Conservation (phyloP, 2,113 vertebrate species). For the Urocolius indicus region DNA sequence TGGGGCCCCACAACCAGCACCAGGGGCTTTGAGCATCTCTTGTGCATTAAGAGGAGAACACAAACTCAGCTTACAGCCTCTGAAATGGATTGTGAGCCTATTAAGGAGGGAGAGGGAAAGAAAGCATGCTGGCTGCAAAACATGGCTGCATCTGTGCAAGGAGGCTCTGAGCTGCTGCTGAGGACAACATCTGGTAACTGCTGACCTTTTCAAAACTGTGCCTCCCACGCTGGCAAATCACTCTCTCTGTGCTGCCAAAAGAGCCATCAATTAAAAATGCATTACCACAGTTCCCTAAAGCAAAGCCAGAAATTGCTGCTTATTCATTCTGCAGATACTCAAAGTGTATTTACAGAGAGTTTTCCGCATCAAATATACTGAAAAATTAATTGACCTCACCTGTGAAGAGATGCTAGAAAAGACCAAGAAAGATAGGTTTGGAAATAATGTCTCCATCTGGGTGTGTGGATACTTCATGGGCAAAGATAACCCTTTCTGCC, state of each 20-base stretch:
- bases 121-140: not conserved
- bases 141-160: not conserved
- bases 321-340: not conserved
- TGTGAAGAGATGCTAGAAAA: not conserved
- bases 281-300: not conserved
- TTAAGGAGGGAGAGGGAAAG: no score
- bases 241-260: not conserved
- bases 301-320: not conserved
- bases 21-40: not conserved
- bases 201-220: constrained; percentile 10
- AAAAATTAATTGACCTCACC: constrained; percentile 21
- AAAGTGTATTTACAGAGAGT: not conserved
- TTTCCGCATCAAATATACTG: not conserved
- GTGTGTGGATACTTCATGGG: accelerated
- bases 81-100: accelerated
- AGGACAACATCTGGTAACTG: not conserved
- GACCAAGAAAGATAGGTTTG: not conserved
- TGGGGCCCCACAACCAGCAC: not conserved
- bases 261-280: constrained; percentile 26
- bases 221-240: not conserved
- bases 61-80: not conserved
- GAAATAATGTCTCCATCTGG: not conserved
- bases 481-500: not conserved
- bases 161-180: not conserved
- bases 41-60: not conserved